Evolutionary conservation across 2,888 invertebrate species (phyloP), one percentile per base, ranked within the genome.

Genomic region (Mantis religiosa): DNA sequence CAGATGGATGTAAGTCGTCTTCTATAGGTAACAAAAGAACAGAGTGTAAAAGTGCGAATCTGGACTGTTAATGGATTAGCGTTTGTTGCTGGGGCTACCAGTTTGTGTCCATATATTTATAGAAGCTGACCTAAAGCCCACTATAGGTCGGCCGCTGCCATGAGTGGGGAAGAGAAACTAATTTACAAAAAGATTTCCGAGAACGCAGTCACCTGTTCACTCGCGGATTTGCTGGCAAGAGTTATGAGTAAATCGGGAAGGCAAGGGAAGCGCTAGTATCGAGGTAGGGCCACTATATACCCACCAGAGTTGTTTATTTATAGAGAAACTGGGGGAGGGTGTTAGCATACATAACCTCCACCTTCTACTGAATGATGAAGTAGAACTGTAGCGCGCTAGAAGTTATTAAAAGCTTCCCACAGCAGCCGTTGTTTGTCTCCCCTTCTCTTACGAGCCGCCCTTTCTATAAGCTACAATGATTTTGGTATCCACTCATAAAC

Each of bases 401-500:
- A 88, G 88, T 89, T 88, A 89, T 89, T 89, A 89, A 88, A 88
- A 89, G 28, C 88, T 81, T 71, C 81, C 20, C 71, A 28, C 86
- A 28, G 71, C 30, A 27, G 54, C 54, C 54, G 54, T 25, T 71
- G 54, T 71, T 71, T 71, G 54, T 71, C 54, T 71, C 54, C 54
- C 54, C 54, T 8, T 25, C 54, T 71, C 54, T 71, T 20, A 71
- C 54, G 25, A 41, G 41, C 41, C 41, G 54, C 54, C 25, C 54
- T 71, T 71, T 71, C 20, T 71, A 71, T 71, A 71, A 71, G 54
- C 12, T 14, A 54, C 34, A 47, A 15, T 85, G 9, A 85, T 85
- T 28, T 85, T 9, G 47, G n/a, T 84, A 41, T 85, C 41, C 85
- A 85, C 41, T 85, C 54, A 85, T 85, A 85, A 85, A 85, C 85